Evolutionary conservation across 2,888 invertebrate species (phyloP), one percentile per base, ranked within the genome.

Genomic region (Tenthredo amoena): DNA sequence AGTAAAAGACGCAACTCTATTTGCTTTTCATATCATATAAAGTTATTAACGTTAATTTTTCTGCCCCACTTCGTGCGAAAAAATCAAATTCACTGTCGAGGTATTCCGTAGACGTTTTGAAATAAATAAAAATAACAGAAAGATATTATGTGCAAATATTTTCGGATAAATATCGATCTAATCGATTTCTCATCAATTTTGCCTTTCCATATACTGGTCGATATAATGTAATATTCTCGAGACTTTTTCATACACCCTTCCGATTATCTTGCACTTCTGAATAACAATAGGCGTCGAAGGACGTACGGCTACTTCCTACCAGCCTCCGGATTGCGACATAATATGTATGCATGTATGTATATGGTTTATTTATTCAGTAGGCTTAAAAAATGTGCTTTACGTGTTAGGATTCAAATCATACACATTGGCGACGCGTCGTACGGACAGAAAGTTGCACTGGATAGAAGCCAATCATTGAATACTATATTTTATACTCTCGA

Each of bases 1-100:
- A 21, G 58, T 34, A 55, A 34, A 31, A 31, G 79, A 55, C 58
- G 55, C 79, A 79, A 79, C 76, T 76, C 76, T 76, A 47, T 76
- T 76, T 76, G 12, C 76, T 47, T 15, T 26, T 0, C 76, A 47
- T 34, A 47, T 71, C 71, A n/a, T n/a, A n/a, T 47, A 47, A 1
- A 21, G 26, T 79, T 79, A 79, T 79, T 58, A 37, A 58, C 79
- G 79, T 55, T 79, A 79, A 79, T 79, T 79, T 79, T 79, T 58
- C 26, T 79, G 79, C 58, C 58, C 79, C 21, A 79, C 79, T 79
- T 79, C n/a, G 34, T 34, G 37, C 21, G 18, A 26, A 74, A 58
- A 58, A 79, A 34, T 10, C 79, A 79, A 34, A 77, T 77, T 26
- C 50, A n/a, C 43, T 37, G 37, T 77, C 18, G n/a, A 21, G 9